Base-by-base conservation (phyloP, 2,797 vertebrate species). In the Poeciliopsis turneri region DNA sequence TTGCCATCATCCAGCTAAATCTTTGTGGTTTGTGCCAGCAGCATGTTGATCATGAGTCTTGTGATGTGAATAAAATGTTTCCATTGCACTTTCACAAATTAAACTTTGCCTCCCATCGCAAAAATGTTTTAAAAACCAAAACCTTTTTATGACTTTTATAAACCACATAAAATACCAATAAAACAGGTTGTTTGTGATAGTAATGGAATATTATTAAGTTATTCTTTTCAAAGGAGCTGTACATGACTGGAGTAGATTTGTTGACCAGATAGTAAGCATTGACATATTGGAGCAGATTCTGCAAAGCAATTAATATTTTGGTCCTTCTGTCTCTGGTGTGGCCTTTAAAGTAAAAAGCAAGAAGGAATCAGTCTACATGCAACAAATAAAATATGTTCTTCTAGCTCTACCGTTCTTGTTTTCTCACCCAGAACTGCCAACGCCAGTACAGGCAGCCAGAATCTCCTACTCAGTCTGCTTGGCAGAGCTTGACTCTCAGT, bases 351-450 rank as follows among this genome's bases (percentile, higher is more conserved):
- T 68, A 70, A 23, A 76, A 73, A 5, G 47, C 61, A 79, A 78
- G 77, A 64, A 76, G 69, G 69, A 71, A 75, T 70, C 55, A 6
- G 75, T 75, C 80, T 46, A 79, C 83, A 79, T 70, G 49, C 71
- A 61, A 46, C 45, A 70, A 68, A 72, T 66, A 74, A 69, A 45
- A 75, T 41, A 25, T n/a, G 41, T 2, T 74, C 84, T 85, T 74
- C 81, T 4, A 84, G 82, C 78, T 74, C 36, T 28, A 57, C 74
- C 70, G 28, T 81, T 36, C 83, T 81, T 84, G 30, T 87, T 84
- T 87, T 84, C 76, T 84, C 76, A 6, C 53, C 72, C 46, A 43
- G 47, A 57, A 12, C 72, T 59, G 79, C 79, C 82, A 78, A 76
- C 82, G 74, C 61, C 74, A 66, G 79, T 1, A 1, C 66, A 83